These are phyloP conservation scores for Rhinichthys klamathensis DNA, from an alignment of 2,113 vertebrate species.

Conservation along the genomic window DNA sequence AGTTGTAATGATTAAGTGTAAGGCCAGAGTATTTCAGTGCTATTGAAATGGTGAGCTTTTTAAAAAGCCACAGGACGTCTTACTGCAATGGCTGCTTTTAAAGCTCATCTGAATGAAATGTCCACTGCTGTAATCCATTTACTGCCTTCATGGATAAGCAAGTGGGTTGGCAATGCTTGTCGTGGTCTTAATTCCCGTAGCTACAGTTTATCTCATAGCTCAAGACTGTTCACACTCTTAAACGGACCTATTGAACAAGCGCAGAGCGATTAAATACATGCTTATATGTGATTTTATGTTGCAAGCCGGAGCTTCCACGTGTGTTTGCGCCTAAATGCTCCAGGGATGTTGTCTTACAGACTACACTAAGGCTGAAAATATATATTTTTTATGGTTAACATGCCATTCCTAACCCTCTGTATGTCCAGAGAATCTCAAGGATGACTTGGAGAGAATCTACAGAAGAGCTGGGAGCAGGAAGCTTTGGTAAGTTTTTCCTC, in stretches of 20 bases:
- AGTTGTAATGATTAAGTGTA: neutral
- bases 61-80: constrained; percentile 21
- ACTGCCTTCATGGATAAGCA: constrained; percentile 25
- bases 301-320: neutral
- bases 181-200: neutral
- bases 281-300: neutral
- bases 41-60: constrained; percentile 1
- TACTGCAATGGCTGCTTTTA: constrained; percentile 28
- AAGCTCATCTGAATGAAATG: constrained; percentile 44
- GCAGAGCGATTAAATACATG: constrained; percentile 1
- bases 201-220: constrained; percentile 4
- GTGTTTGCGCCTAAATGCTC: constrained; percentile 1
- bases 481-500: constrained; percentile 88
- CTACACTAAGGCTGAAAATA: neutral
- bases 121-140: constrained; percentile 50
- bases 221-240: constrained; percentile 7
- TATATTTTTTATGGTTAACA: neutral
- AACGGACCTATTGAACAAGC: neutral
- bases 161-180: constrained; percentile 26
- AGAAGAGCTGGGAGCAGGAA: constrained; percentile 93
- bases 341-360: neutral
- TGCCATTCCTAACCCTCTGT: constrained; percentile 36
- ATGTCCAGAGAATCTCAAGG: constrained; percentile 82
- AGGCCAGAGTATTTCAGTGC: neutral
- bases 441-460: constrained; percentile 94